Percentiles rank a stretch among this genome's conserved stretches.
Evolutionary conservation across 2,113 vertebrate species (phyloP).

Genomic region (Corydoras sp.): DNA sequence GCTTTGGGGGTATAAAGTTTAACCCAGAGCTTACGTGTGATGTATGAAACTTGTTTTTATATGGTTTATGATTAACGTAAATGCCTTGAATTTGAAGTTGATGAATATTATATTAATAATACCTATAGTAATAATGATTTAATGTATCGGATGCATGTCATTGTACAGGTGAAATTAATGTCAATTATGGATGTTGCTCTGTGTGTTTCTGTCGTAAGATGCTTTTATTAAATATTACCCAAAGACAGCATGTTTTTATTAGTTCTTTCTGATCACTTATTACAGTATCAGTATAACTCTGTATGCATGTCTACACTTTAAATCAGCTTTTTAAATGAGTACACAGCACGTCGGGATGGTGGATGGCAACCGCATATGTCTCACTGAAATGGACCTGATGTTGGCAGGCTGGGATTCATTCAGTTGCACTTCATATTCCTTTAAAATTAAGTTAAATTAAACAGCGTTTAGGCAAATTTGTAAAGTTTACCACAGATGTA

Average conservation of each 20-base stretch:
- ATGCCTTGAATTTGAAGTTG: slow-evolving; percentile 46
- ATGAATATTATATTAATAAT: slow-evolving; percentile 40
- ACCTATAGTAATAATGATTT: slow-evolving; percentile 46
- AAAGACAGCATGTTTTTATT: slow-evolving; percentile 30
- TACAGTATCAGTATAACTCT: no score
- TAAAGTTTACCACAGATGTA: no score
- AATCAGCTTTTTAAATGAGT: no score
- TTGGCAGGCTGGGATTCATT: no score
- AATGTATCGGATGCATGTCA: slow-evolving; percentile 71
- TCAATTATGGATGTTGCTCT: slow-evolving; percentile 61
- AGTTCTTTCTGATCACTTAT: not conserved
- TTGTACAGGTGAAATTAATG: slow-evolving; percentile 67
- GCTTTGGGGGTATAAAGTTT: slow-evolving; percentile 46
- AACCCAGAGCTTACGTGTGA: slow-evolving; percentile 42
- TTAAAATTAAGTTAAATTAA: no score
- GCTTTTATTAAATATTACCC: slow-evolving; percentile 67
- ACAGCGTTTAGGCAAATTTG: no score
- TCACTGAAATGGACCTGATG: no score
- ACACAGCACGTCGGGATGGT: no score
- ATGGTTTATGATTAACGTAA: slow-evolving; percentile 52
- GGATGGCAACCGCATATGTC: no score
- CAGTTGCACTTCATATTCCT: no score
- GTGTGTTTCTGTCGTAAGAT: slow-evolving; percentile 62
- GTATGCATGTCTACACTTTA: no score
- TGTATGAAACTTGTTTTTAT: slow-evolving; percentile 50